A percentile compares a stretch with the other conserved stretches of the same genome.
Conservation (phyloP, 2,113 vertebrate species). For the Microcebus ravelobensis region DNA sequence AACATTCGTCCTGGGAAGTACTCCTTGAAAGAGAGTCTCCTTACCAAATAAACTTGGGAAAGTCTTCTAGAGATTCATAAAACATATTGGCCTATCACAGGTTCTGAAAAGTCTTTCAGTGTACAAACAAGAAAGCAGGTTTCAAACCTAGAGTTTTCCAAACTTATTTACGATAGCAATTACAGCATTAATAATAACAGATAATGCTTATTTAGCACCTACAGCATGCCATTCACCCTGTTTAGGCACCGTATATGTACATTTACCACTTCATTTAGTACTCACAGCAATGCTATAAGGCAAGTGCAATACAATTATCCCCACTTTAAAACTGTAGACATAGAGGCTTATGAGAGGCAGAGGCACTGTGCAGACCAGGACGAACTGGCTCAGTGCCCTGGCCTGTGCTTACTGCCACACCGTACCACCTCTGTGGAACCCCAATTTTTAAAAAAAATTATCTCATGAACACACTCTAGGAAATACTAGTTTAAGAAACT, state of each 20-base stretch:
- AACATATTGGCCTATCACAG: neutral
- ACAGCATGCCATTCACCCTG: neutral
- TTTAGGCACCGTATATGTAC: neutral
- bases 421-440: neutral
- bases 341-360: neutral
- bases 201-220: neutral
- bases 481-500: neutral
- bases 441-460: neutral
- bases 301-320: neutral
- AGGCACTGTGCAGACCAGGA: neutral
- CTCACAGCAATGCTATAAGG: neutral
- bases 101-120: neutral
- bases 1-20: neutral
- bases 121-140: neutral
- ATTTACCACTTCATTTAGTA: neutral
- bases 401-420: no score
- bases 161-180: neutral
- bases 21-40: neutral
- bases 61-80: neutral
- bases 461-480: neutral
- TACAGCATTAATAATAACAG: neutral
- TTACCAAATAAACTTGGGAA: neutral
- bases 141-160: neutral
- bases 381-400: no score
- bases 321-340: neutral